Evolutionary conservation across 2,113 vertebrate species (phyloP).

Genomic region (Meriones unguiculatus): DNA sequence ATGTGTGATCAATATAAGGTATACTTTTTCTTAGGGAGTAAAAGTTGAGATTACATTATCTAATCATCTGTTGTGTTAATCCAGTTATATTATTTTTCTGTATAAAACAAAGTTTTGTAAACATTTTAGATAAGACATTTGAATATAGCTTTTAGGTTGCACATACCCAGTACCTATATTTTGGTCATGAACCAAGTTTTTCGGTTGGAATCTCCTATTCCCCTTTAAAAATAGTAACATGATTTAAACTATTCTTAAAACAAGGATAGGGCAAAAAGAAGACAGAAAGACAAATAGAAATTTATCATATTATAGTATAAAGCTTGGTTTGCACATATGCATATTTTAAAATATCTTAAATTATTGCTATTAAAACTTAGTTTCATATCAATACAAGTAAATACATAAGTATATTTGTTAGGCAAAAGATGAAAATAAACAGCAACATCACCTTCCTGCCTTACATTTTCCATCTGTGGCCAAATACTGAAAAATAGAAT

Average conservation of each 20-base stretch:
- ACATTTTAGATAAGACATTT: background rate
- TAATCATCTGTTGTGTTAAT: background rate
- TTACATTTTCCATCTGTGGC: background rate
- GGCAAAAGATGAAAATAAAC: background rate
- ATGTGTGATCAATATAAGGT: background rate
- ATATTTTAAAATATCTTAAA: constrained; percentile 48
- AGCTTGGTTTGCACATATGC: background rate
- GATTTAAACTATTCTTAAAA: constrained; percentile 33
- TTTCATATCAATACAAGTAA: background rate
- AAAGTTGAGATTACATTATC: background rate
- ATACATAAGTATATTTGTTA: background rate
- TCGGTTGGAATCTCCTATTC: background rate
- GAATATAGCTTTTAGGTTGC: background rate
- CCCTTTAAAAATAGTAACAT: background rate
- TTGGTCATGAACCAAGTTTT: constrained; percentile 46
- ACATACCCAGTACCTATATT: background rate
- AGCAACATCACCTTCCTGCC: background rate
- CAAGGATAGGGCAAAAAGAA: background rate
- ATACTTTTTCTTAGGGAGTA: background rate
- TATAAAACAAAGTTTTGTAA: background rate
- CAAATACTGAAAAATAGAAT: background rate
- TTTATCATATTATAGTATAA: background rate
- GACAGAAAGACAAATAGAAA: background rate
- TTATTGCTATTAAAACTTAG: background rate
- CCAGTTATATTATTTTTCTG: background rate